A percentile compares a stretch with the other conserved stretches of the same genome.
Evolutionary conservation across 1,140 invertebrate species (phyloP).

Genomic region (Gryllus bimaculatus): DNA sequence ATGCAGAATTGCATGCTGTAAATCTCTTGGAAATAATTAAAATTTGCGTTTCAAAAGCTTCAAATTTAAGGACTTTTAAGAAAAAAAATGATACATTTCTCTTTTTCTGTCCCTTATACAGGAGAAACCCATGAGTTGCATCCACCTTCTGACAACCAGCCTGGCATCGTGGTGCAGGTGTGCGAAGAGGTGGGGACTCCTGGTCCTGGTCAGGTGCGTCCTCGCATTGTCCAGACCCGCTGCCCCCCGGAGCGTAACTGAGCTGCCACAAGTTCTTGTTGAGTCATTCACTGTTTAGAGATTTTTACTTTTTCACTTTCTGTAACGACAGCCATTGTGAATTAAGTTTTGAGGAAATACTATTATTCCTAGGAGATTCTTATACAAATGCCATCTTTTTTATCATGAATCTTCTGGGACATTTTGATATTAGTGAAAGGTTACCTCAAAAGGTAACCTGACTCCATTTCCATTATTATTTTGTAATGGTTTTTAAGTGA

Average conservation of each 20-base stretch:
- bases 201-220: too few species aligned
- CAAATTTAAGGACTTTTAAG: too few species aligned
- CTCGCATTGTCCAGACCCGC: conserved; percentile 16
- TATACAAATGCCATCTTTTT: background rate
- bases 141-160: conserved; percentile 71
- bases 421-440: background rate
- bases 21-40: too few species aligned
- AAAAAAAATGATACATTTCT: too few species aligned
- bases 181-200: conserved; percentile 39
- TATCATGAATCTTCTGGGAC: background rate
- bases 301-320: background rate
- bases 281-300: background rate
- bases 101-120: conserved; percentile 23
- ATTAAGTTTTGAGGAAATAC: background rate
- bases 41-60: too few species aligned
- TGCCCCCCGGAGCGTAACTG: conserved; percentile 15
- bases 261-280: background rate
- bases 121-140: conserved; percentile 72
- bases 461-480: background rate
- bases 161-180: conserved; percentile 80
- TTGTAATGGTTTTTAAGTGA: background rate
- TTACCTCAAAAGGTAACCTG: background rate
- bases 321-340: background rate
- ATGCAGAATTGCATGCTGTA: too few species aligned
- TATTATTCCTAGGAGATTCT: background rate